phyloP scores from a whole-genome alignment of 2,888 invertebrate genomes.

The Carpatolechia fugitivella region DNA sequence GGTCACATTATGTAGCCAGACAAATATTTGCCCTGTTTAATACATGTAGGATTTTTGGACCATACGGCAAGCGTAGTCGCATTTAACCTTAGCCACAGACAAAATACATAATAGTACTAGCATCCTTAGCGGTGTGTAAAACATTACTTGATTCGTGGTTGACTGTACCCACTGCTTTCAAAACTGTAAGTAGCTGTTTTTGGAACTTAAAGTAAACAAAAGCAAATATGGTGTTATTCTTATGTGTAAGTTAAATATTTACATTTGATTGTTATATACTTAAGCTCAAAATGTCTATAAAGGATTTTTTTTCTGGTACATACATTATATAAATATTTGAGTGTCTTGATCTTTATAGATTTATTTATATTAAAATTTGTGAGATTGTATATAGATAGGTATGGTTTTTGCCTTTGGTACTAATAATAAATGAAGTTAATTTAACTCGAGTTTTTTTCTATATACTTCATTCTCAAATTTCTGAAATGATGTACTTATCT shows the following conservation, averaged over 20 bases:
- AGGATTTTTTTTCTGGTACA: conserved; percentile 25
- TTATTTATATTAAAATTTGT: conserved; percentile 35
- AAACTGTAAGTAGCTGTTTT: not conserved
- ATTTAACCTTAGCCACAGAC: too few species aligned
- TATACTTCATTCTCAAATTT: not conserved
- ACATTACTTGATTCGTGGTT: too few species aligned
- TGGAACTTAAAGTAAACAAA: not conserved
- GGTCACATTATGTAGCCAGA: too few species aligned
- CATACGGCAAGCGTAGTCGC: too few species aligned
- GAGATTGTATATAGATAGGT: conserved; percentile 31
- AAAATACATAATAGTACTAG: too few species aligned
- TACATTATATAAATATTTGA: conserved; percentile 5
- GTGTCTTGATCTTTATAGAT: conserved; percentile 27
- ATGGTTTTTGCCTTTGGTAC: conserved; percentile 34
- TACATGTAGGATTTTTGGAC: too few species aligned
- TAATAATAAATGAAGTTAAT: conserved; percentile 36
- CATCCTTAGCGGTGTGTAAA: too few species aligned
- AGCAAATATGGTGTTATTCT: conserved; percentile 21
- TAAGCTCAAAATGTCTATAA: conserved; percentile 30
- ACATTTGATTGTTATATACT: conserved; percentile 30
- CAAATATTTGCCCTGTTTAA: too few species aligned
- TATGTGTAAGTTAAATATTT: conserved; percentile 27
- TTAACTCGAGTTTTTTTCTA: not conserved
- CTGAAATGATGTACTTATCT: too few species aligned
- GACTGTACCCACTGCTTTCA: too few species aligned